phyloP scores from a whole-genome alignment of 2,113 vertebrate species.

The Pipra filicauda region DNA sequence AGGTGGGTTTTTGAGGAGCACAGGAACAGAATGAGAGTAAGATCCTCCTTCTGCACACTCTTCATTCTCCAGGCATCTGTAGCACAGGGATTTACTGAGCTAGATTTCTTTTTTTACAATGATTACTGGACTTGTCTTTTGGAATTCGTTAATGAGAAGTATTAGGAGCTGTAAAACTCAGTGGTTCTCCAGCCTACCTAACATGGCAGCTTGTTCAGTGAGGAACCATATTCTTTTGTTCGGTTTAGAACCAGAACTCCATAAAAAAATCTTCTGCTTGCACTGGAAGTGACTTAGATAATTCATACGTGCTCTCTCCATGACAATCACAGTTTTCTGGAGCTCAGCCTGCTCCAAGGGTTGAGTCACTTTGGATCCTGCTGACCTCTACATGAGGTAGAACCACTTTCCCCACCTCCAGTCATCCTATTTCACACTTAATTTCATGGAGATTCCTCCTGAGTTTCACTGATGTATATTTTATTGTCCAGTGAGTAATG shows the following conservation, averaged over 20 bases:
- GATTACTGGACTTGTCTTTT: neutral
- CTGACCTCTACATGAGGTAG: neutral
- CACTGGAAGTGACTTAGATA: neutral
- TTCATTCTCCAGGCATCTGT: rapidly evolving
- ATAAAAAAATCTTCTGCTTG: neutral
- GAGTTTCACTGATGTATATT: neutral
- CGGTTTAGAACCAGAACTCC: neutral
- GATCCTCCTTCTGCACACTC: rapidly evolving
- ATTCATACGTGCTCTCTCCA: rapidly evolving
- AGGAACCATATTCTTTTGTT: neutral
- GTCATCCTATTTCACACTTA: neutral
- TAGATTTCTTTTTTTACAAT: rapidly evolving
- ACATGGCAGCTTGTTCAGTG: neutral
- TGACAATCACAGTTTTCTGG: neutral
- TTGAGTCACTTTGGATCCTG: neutral
- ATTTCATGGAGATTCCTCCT: neutral
- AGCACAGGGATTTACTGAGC: neutral
- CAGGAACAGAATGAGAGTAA: neutral
- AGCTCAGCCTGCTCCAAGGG: neutral
- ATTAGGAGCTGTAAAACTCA: neutral
- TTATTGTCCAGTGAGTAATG: neutral
- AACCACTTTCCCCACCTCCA: neutral
- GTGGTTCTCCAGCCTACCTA: neutral
- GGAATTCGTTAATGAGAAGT: neutral
- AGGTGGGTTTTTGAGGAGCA: neutral